Conservation (phyloP, 2,113 vertebrate genomes). For the Saccopteryx bilineata region DNA sequence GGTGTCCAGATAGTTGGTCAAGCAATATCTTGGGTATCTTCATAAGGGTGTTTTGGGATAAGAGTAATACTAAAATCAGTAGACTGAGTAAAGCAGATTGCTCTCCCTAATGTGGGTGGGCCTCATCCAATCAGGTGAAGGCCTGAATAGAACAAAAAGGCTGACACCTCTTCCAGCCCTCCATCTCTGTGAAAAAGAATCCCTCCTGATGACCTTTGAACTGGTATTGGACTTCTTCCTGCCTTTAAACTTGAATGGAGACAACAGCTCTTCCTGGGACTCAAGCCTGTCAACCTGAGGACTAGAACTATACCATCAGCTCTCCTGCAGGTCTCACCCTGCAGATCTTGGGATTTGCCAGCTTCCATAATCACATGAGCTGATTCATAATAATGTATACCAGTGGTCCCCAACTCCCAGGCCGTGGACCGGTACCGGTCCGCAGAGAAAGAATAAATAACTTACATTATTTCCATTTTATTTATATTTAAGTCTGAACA, state of each 20-base stretch:
- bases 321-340: background rate
- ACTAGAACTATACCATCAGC: background rate
- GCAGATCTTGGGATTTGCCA: background rate
- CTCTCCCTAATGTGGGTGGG: background rate
- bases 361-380: background rate
- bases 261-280: background rate
- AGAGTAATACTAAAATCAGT: background rate
- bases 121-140: slow-evolving; percentile 20
- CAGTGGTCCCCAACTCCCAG: too few relatives aligned
- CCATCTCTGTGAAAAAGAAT: background rate
- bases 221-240: background rate
- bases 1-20: background rate
- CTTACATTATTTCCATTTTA: too few relatives aligned
- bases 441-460: too few relatives aligned
- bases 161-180: background rate
- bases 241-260: background rate
- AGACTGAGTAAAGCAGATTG: background rate
- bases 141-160: background rate
- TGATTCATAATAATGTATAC: background rate
- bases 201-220: background rate
- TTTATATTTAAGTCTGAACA: too few relatives aligned
- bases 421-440: too few relatives aligned
- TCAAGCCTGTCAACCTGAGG: background rate
- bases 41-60: background rate
- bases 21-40: background rate